Evolutionary conservation across 2,113 vertebrate genomes (phyloP), one percentile per base, ranked within the genome.

Genomic region (Callospermophilus lateralis): DNA sequence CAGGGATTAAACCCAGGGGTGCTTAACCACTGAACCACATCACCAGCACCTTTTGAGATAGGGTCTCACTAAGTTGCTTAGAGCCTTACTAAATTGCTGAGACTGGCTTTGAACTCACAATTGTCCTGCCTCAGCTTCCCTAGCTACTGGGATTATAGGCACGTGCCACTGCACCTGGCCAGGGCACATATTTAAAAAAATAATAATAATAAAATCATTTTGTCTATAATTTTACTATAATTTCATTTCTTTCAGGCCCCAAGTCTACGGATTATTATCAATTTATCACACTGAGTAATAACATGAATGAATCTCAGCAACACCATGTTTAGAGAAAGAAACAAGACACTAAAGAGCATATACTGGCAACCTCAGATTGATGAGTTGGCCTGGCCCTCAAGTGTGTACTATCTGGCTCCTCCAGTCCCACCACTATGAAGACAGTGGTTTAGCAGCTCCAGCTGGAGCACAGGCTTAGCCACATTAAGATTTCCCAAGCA

Each of bases 401-500:
- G 37, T 12, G 12, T 9, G 12, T 19, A 3, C 0, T 26, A 3
- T 13, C 51, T 72, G n/a, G n/a, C 28, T 72, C 51, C 32, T n/a
- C 30, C 48, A 22, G 9, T 16, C 19, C 4, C 37, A 26, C 10
- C 48, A 70, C 65, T 4, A 3, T 32, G 30, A 81, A 53, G 8
- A 67, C 55, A 6, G 45, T 34, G 28, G 12, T 1, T 58, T 26
- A 58, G 53, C 8, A 13, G 4, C n/a, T 34, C 61, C 61, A 63
- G 24, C 61, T 63, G 61, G 61, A 26, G 61, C 2, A 9, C 24
- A 63, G 61, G 61, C 24, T 63, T 28, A 63, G 24, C 61, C 61
- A 26, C 61, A 63, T 63, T 24, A 63, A 99, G 99, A 99, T 99
- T 95, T 99, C 99, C 88, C 99, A 99, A 97, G 99, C 99, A 32